Evolutionary conservation across 2,113 vertebrate genomes (phyloP), one percentile per base, ranked within the genome.

Genomic region (Phrynocephalus versicolor): DNA sequence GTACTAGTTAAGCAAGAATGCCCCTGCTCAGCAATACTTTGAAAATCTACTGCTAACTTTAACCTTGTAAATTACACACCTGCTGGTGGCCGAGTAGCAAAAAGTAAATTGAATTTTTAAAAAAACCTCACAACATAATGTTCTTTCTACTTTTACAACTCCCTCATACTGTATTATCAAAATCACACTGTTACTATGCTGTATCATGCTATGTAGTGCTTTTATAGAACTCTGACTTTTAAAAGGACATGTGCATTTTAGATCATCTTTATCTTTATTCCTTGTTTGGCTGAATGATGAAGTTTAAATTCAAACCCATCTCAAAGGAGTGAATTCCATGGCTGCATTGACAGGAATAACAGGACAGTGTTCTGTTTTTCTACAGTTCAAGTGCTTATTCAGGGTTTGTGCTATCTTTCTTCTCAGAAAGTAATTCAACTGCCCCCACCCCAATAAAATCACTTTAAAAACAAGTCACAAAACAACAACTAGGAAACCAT

Each of bases 21-120:
- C 67, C 77, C n/a, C 72, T 79, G 69, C 76, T 71, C 72, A 82
- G 51, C 62, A 84, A 69, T 18, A 41, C 33, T 65, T 25, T 37
- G 18, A 69, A 77, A 84, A 21, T 79, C 30, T 51, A 85, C 83
- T 83, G 86, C 77, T 81, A 79, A 45, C 23, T 10, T 89, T 79
- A 82, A 87, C 78, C 85, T 62, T 85, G 78, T 80, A 88, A 88
- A 88, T 90, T 89, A 86, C 65, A 88, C 85, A 88, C 62, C 88
- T 78, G 41, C 45, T 57, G 65, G 65, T 91, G 87, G 74, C 65
- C 79, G 87, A 90, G 76, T 41, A 80, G 81, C 19, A 72, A 77
- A 51, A 51, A 51, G n/a, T n/a, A n/a, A 51, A 51, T 51, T 6
- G 10, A 51, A 51, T 51, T 6, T 10, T 6, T 51, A 51, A 51